Evolutionary conservation across 2,113 vertebrate genomes (phyloP).

Genomic region (Nasalis larvatus): DNA sequence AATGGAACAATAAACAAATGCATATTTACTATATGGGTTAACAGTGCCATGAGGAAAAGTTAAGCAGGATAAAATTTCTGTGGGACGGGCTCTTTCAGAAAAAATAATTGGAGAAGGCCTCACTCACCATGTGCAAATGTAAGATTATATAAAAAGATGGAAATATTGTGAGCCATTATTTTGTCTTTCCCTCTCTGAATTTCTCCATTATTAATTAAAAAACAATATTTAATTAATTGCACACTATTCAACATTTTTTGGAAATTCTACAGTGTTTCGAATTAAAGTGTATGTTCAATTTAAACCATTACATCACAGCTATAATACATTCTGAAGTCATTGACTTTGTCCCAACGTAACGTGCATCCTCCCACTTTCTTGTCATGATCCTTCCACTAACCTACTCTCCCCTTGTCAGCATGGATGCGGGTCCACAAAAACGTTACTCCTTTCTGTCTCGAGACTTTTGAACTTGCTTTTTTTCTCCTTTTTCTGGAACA

Average conservation of each 20-base stretch:
- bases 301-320: background rate
- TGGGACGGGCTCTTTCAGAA: background rate
- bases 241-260: background rate
- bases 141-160: background rate
- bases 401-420: background rate
- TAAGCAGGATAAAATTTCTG: background rate
- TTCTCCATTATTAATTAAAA: conserved; percentile 17
- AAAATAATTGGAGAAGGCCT: background rate
- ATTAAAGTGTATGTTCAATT: background rate
- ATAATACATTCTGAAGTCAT: background rate
- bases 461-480: background rate
- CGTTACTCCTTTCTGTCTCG: rapidly evolving
- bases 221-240: background rate
- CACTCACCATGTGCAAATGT: background rate
- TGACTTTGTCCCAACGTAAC: background rate
- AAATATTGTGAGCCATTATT: background rate
- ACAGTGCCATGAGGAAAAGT: background rate
- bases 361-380: background rate
- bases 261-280: background rate
- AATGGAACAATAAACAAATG: background rate
- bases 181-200: background rate
- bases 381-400: background rate
- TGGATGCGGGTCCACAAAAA: rapidly evolving
- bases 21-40: background rate
- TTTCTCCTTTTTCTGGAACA: background rate